Percentiles rank a stretch among this genome's conserved stretches.
Conservation (phyloP, 1,140 invertebrate genomes). For the Neodiprion virginianus region DNA sequence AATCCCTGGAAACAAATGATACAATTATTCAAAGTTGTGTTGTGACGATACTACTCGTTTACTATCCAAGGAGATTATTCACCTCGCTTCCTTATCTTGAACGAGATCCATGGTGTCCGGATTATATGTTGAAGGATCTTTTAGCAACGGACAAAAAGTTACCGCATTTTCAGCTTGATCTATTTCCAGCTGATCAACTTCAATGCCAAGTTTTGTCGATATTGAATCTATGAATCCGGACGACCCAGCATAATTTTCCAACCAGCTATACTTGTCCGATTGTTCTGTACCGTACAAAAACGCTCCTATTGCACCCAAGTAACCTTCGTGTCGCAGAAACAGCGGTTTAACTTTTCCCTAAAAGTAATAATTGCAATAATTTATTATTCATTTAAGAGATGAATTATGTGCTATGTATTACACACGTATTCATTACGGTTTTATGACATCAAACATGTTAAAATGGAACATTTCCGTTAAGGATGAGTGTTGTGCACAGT, state of each 20-base stretch:
- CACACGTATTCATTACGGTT: too few relatives aligned
- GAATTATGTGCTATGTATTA: background rate
- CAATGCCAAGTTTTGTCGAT: constrained; percentile 55
- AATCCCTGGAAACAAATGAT: constrained; percentile 67
- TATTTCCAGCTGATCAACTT: constrained; percentile 73
- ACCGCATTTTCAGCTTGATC: constrained; percentile 70
- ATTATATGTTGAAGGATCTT: constrained; percentile 72
- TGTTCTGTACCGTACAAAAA: constrained; percentile 77
- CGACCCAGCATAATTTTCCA: constrained; percentile 79
- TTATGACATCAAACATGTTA: too few relatives aligned
- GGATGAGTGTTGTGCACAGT: too few relatives aligned
- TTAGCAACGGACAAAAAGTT: constrained; percentile 71
- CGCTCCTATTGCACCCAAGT: constrained; percentile 79
- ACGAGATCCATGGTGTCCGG: constrained; percentile 91
- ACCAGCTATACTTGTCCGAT: constrained; percentile 72
- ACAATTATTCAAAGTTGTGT: constrained; percentile 11
- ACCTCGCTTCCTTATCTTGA: constrained; percentile 80
- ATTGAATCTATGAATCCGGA: constrained; percentile 70
- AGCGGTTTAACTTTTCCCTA: constrained; percentile 72
- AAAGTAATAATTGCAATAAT: background rate
- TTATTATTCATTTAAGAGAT: background rate
- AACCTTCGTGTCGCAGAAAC: constrained; percentile 81
- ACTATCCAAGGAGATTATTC: constrained; percentile 12
- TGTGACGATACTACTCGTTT: constrained; percentile 8
- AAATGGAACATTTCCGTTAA: too few relatives aligned